Conservation (phyloP, 2,797 vertebrate species). For the Pantherophis alleghaniensis region DNA sequence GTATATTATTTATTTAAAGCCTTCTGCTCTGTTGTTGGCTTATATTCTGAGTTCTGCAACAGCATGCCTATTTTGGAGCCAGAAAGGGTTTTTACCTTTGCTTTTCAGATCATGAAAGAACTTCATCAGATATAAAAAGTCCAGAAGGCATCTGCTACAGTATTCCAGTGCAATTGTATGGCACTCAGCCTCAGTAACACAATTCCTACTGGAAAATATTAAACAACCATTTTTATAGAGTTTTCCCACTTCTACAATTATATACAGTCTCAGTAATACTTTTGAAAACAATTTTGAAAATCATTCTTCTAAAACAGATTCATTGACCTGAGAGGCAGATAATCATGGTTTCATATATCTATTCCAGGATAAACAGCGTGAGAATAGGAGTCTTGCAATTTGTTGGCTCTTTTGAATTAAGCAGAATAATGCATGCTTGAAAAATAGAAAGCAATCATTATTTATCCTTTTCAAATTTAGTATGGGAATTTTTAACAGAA, state of each 20-base stretch:
- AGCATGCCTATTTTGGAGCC: conserved; percentile 51
- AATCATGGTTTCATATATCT: not conserved
- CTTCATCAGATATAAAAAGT: conserved; percentile 54
- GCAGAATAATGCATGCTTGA: not conserved
- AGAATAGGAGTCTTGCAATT: not conserved
- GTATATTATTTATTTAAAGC: conserved; percentile 42
- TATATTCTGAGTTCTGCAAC: not conserved
- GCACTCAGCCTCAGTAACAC: not conserved
- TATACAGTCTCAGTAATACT: not conserved
- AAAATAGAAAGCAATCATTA: not conserved
- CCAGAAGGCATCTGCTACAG: conserved; percentile 25
- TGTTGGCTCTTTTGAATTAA: not conserved
- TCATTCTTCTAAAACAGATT: not conserved
- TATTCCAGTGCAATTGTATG: conserved; percentile 52
- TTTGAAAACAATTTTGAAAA: not conserved
- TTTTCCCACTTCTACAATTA: conserved; percentile 36
- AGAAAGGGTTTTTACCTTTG: conserved; percentile 35
- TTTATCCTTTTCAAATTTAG: rapidly evolving
- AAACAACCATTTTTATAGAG: conserved; percentile 52
- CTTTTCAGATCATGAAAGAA: conserved; percentile 33
- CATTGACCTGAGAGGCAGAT: not conserved
- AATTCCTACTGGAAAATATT: not conserved
- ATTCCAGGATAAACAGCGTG: not conserved
- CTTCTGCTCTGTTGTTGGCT: conserved; percentile 43
- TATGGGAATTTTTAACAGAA: rapidly evolving